Conservation (phyloP, 2,113 vertebrate genomes). For the Candoia aspera region DNA sequence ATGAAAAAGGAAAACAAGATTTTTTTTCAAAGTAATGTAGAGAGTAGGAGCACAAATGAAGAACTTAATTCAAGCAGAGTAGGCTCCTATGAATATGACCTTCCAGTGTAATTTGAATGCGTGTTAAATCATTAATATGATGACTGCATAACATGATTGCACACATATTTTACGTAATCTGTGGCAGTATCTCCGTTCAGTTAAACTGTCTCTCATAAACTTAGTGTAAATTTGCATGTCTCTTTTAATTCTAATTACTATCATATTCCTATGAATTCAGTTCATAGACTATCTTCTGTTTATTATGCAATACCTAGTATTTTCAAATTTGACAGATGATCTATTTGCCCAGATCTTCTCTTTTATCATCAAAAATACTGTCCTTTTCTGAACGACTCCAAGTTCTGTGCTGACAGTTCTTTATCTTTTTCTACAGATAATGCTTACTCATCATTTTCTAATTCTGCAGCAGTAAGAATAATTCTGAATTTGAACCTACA, state of each 20-base stretch:
- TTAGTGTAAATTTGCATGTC: not conserved
- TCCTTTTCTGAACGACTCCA: slow-evolving; percentile 25
- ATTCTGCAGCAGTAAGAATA: slow-evolving; percentile 41
- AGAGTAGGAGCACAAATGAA: not conserved
- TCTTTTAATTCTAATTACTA: slow-evolving; percentile 13
- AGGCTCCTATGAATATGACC: not conserved
- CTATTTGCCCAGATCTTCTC: not conserved
- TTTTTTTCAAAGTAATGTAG: not conserved
- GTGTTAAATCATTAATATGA: slow-evolving; percentile 3
- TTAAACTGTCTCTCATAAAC: not conserved
- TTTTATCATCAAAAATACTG: slow-evolving; percentile 24
- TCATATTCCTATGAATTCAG: not conserved
- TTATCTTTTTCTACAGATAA: slow-evolving; percentile 15
- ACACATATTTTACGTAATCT: not conserved
- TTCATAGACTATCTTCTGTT: not conserved
- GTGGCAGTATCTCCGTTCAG: not conserved
- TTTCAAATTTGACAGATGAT: slow-evolving; percentile 9
- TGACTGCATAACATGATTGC: not conserved
- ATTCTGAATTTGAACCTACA: slow-evolving; percentile 42
- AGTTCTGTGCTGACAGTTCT: slow-evolving; percentile 29
- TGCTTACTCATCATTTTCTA: slow-evolving; percentile 37
- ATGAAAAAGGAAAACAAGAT: not conserved
- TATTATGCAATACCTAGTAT: not conserved
- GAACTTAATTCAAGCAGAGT: not conserved
- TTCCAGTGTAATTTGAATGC: not conserved